These are phyloP conservation scores for Rhabdomys pumilio DNA, from an alignment of 2,797 vertebrate genomes.

Conservation along the genomic window DNA sequence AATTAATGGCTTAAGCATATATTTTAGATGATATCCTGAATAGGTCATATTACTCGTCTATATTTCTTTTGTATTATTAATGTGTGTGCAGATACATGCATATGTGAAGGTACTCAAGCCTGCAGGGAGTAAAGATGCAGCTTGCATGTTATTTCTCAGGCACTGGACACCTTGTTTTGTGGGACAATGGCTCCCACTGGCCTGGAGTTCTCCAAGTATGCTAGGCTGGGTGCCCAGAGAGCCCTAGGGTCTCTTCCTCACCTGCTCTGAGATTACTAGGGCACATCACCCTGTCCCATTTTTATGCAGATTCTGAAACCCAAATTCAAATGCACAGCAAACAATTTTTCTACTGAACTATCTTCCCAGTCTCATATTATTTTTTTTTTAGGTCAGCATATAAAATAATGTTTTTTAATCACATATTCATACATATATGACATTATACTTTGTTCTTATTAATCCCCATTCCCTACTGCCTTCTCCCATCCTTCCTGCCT, in stretches of 20 bases:
- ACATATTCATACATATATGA: not conserved
- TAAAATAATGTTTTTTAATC: not conserved
- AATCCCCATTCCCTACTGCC: not conserved
- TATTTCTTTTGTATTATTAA: not conserved
- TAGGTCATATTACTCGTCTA: constrained; percentile 24
- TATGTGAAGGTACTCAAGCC: not conserved
- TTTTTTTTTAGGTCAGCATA: not conserved
- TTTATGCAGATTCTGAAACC: not conserved
- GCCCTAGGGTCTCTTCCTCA: not conserved
- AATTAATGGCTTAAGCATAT: not conserved
- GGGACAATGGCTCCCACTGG: not conserved
- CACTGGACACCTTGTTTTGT: not conserved
- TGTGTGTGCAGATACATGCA: not conserved
- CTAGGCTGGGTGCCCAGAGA: not conserved
- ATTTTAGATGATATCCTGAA: constrained; percentile 47
- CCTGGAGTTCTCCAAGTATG: not conserved
- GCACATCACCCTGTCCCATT: not conserved
- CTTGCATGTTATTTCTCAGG: not conserved
- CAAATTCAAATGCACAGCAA: not conserved
- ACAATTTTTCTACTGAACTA: not conserved
- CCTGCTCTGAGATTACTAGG: not conserved
- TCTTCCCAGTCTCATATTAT: not conserved
- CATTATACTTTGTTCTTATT: not conserved
- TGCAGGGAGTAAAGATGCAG: not conserved
- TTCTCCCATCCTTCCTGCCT: not conserved